Evolutionary conservation across 2,888 invertebrate species (phyloP).

Genomic region (Dexiosoma caninum): DNA sequence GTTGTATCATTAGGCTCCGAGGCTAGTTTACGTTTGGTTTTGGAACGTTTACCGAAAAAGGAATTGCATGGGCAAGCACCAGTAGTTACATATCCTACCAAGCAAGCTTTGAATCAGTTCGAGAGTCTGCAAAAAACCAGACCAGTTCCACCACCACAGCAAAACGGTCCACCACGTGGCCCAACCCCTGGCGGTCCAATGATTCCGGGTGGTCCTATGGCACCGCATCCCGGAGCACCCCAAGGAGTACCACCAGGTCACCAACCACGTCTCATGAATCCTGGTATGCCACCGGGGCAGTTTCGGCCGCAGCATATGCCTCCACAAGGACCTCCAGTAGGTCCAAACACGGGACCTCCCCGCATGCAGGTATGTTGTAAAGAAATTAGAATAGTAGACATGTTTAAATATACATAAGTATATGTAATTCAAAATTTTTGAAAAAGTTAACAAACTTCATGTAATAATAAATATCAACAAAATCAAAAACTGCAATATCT

Average conservation of each 20-base stretch:
- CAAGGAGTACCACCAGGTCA: conserved; percentile 79
- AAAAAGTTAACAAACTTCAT: too few relatives aligned
- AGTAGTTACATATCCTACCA: conserved; percentile 95
- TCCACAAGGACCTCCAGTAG: conserved; percentile 80
- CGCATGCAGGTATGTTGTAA: conserved; percentile 80
- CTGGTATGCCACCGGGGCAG: conserved; percentile 80
- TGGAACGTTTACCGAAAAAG: conserved; percentile 96
- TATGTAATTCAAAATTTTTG: too few relatives aligned
- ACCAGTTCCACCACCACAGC: conserved; percentile 85
- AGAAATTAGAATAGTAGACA: conserved; percentile 1
- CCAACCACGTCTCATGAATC: conserved; percentile 81
- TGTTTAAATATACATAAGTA: too few relatives aligned
- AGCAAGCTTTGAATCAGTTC: conserved; percentile 90
- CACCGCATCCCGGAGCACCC: conserved; percentile 78
- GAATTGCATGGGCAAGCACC: conserved; percentile 97
- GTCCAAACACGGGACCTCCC: conserved; percentile 81
- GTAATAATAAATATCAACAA: too few relatives aligned
- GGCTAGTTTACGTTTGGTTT: conserved; percentile 89
- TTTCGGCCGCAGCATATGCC: conserved; percentile 80
- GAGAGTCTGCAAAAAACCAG: conserved; percentile 95
- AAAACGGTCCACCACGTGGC: conserved; percentile 80
- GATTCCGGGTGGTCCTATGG: conserved; percentile 76
- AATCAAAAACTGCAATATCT: too few relatives aligned
- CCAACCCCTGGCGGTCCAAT: conserved; percentile 75
- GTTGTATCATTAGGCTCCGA: conserved; percentile 96